Conservation (phyloP, 2,797 vertebrate genomes). For the Pogonophryne albipinna region DNA sequence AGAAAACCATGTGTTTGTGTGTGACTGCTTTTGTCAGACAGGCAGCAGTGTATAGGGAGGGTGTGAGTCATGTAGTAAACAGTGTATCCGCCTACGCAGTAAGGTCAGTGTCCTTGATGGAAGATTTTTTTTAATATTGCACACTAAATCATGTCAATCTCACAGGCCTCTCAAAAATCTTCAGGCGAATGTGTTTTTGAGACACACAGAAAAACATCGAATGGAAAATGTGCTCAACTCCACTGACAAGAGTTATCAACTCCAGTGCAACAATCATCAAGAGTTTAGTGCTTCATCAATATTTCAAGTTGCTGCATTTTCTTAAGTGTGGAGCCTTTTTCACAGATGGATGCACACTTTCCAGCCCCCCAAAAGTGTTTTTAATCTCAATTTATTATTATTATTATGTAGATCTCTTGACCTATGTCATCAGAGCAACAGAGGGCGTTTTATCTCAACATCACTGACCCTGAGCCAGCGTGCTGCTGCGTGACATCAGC, state of each 20-base stretch:
- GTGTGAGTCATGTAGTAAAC: slow-evolving; percentile 61
- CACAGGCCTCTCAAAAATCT: slow-evolving; percentile 5
- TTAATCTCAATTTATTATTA: too few relatives aligned
- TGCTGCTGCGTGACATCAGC: slow-evolving; percentile 31
- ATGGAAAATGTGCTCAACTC: slow-evolving; percentile 12
- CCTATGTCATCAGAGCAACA: slow-evolving; percentile 25
- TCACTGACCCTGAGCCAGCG: slow-evolving; percentile 21
- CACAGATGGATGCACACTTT: not conserved
- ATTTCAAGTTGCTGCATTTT: not conserved
- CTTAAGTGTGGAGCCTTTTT: not conserved
- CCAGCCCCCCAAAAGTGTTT: not conserved
- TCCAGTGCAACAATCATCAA: not conserved
- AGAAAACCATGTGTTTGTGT: slow-evolving; percentile 56
- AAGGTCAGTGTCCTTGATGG: slow-evolving; percentile 9
- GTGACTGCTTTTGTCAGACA: slow-evolving; percentile 34
- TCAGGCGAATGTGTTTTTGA: slow-evolving; percentile 14
- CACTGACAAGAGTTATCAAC: slow-evolving; percentile 27
- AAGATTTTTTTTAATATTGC: slow-evolving; percentile 25
- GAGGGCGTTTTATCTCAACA: slow-evolving; percentile 44
- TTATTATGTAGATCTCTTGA: not conserved
- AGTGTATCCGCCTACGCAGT: slow-evolving; percentile 24
- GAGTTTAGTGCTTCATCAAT: slow-evolving; percentile 6
- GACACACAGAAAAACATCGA: not conserved
- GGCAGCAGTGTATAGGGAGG: slow-evolving; percentile 29
- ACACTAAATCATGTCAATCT: slow-evolving; percentile 31